These are phyloP conservation scores for Carabus problematicus DNA, from an alignment of 2,888 invertebrate genomes.

Conservation along the genomic window DNA sequence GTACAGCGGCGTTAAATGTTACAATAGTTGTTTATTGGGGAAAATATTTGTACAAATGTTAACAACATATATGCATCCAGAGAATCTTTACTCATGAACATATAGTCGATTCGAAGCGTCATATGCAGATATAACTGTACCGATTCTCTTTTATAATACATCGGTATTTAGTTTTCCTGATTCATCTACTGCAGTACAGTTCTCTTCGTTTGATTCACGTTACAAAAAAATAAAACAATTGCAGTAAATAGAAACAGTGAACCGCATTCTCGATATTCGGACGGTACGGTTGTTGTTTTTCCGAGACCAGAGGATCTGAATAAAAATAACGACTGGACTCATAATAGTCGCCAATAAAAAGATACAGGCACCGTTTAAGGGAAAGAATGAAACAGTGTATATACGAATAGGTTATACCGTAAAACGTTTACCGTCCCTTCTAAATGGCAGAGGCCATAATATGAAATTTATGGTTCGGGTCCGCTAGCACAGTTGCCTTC, in stretches of 20 bases:
- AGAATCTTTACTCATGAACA: background rate
- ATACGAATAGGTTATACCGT: conserved; percentile 39
- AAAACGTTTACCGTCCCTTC: conserved; percentile 30
- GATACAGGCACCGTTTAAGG: conserved; percentile 41
- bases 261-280: background rate
- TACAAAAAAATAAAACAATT: background rate
- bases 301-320: conserved; percentile 34
- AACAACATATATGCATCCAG: background rate
- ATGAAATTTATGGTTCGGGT: conserved; percentile 15
- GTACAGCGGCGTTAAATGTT: too few species aligned
- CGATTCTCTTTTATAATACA: too few species aligned
- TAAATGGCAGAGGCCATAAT: conserved; percentile 14
- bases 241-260: too few species aligned
- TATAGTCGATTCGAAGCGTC: background rate
- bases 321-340: conserved; percentile 34
- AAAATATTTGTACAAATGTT: background rate
- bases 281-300: background rate
- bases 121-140: background rate
- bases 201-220: background rate
- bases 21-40: too few species aligned
- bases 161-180: too few species aligned
- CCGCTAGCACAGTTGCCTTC: background rate
- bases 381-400: conserved; percentile 41
- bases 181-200: background rate
- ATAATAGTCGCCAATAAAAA: conserved; percentile 39